Base-by-base conservation (phyloP, 2,113 vertebrate species). In the Nipponia nippon region DNA sequence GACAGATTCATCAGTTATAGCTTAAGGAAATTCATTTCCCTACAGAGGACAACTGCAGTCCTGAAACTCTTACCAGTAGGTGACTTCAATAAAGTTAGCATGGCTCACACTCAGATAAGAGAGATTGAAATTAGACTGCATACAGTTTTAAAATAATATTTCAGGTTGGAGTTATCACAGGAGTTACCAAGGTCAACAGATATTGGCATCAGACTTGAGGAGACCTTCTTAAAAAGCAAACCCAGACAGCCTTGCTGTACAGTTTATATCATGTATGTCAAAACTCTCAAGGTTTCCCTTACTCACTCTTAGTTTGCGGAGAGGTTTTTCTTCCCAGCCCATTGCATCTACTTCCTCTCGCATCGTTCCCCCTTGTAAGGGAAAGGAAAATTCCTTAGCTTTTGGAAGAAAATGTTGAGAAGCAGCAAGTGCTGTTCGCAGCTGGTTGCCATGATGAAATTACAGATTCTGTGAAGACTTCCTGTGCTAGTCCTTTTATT, bases 1-100 rank as follows among this genome's bases (percentile, higher is more conserved):
- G 93, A 59, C 62, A 93, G 67, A 52, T 19, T 91, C 69, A 92
- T 94, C 71, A 88, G 83, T 96, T 97, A 87, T 21, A 90, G 55
- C 47, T 65, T 29, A 34, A 86, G 83, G 76, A 95, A 95, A 34
- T 87, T 58, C 9, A 66, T 83, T 72, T 87, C 76, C 79, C 16
- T 27, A 6, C 32, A 49, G 30, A 82, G 52, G 36, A 83, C 52
- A 76, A n/a, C 34, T 32, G 69, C 34, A 63, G 26, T n/a, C 67
- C 59, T 81, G 67, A 78, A 95, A 75, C 26, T 73, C 75, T 69
- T 40, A 44, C 62, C 7, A 40, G 23, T 11, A 47, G 10, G 34
- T 72, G 71, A 40, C 52, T 77, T 82, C 56, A 34, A 0, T 55
- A 22, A 79, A 63, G 18, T 36, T 44, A 58, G 21, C 49, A 23